Base-by-base conservation (phyloP, 2,797 vertebrate genomes). In the Anguilla pacifica region DNA sequence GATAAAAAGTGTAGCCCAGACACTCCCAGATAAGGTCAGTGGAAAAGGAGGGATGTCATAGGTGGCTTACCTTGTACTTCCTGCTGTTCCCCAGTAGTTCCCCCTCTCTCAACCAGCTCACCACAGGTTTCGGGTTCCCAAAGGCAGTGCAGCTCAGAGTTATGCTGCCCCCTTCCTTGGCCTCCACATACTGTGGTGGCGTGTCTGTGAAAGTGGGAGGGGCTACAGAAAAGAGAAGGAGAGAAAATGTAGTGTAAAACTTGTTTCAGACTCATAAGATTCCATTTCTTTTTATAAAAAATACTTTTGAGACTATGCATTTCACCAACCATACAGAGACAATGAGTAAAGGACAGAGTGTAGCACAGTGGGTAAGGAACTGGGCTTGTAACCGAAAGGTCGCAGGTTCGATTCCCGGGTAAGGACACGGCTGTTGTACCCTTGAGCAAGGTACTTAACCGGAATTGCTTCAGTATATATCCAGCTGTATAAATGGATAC, bases 121-220 rank as follows among this genome's bases (percentile, higher is more conserved):
- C 97, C 0, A 97, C 97, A 81, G 98, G 98, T 92, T 97, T 98
- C 88, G 98, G 98, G 93, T 98, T 98, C 86, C 98, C 98, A 0
- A 98, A 98, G 10, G 98, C 98, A 84, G 96, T 97, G 94, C 98
- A 99, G 91, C 96, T 98, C 95, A 99, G 93, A 86, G 97, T 98
- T 92, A 98, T 92, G 49, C 97, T 97, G 89, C 97, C 95, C 57
- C 96, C 97, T 90, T 98, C 98, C 95, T 98, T 98, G 31, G 97
- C 97, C 94, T 98, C 98, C n/a, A 99, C 97, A 87, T 98, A 98
- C 93, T 97, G 97, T 70, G 97, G 96, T 55, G 98, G 98, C 0
- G 97, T 98, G 93, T 98, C 97, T 25, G 97, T 96, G 94, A 98
- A 98, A 43, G 97, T 97, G 86, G 98, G 98, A 89, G 98, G 98